phyloP scores from a whole-genome alignment of 2,888 invertebrate species.

The Mesoligia furuncula region DNA sequence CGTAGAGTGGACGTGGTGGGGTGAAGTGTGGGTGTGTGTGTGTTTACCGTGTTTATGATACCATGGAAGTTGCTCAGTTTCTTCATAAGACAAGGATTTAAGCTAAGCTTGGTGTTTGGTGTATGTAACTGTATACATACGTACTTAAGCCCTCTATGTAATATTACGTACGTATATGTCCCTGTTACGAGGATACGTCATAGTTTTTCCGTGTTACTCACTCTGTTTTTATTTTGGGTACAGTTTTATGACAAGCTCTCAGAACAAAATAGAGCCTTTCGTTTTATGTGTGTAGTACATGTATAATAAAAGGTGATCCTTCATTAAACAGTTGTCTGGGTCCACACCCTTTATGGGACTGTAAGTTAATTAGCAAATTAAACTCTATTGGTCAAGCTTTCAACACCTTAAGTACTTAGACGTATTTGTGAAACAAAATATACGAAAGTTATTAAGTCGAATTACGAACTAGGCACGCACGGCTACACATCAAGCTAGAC shows the following conservation, averaged over 20 bases:
- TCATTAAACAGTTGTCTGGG: constrained; percentile 60
- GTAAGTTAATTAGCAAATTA: constrained; percentile 75
- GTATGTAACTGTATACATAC: neutral
- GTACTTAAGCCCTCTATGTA: constrained; percentile 9
- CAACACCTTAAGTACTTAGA: neutral
- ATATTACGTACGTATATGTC: constrained; percentile 10
- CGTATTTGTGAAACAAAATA: constrained; percentile 17
- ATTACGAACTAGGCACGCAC: neutral
- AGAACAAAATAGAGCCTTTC: constrained; percentile 56
- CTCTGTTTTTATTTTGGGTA: constrained; percentile 36
- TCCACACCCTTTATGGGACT: constrained; percentile 68
- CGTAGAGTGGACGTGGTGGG: too few relatives aligned
- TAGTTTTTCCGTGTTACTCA: constrained; percentile 34
- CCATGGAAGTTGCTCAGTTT: too few relatives aligned
- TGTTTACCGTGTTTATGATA: too few relatives aligned
- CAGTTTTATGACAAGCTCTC: constrained; percentile 52
- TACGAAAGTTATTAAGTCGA: neutral
- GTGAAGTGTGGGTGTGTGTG: too few relatives aligned
- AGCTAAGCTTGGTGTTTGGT: constrained; percentile 18
- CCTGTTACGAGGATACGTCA: constrained; percentile 11
- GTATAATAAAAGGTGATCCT: constrained; percentile 58
- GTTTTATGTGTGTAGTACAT: constrained; percentile 57
- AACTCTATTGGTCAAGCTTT: constrained; percentile 71
- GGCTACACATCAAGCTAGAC: neutral
- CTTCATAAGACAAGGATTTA: too few relatives aligned